Evolutionary conservation across 2,888 invertebrate species (phyloP).

Genomic region (Xanthorhoe spadicearia): DNA sequence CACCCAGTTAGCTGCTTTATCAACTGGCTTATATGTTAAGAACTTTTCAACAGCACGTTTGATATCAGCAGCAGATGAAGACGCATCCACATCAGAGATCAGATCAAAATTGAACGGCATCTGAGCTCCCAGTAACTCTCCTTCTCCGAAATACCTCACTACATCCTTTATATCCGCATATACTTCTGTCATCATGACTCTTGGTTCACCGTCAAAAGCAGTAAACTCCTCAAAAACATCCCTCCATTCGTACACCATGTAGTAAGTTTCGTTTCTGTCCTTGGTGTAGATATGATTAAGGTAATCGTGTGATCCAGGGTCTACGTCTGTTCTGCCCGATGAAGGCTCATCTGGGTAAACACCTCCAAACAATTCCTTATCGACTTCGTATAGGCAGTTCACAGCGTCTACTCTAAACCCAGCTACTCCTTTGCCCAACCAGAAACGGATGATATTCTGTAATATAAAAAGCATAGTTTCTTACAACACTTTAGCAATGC

Average conservation of each 20-base stretch:
- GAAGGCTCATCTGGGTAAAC: constrained; percentile 83
- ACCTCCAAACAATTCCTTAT: constrained; percentile 73
- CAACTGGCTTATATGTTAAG: constrained; percentile 86
- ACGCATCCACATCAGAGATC: constrained; percentile 84
- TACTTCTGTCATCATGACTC: constrained; percentile 91
- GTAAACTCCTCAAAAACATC: constrained; percentile 85
- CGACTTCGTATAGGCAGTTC: constrained; percentile 86
- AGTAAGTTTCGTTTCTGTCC: constrained; percentile 85
- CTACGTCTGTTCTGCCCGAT: constrained; percentile 70
- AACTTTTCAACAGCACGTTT: constrained; percentile 87
- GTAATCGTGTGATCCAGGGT: constrained; percentile 82
- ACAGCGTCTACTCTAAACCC: constrained; percentile 95
- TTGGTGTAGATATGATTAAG: constrained; percentile 87
- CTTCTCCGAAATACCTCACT: constrained; percentile 87
- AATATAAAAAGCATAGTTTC: constrained; percentile 42
- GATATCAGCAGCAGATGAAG: constrained; percentile 86
- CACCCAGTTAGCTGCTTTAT: constrained; percentile 90
- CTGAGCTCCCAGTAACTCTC: constrained; percentile 86
- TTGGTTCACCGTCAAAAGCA: constrained; percentile 70
- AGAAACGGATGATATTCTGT: constrained; percentile 88
- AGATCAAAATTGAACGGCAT: constrained; percentile 92
- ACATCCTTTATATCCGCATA: constrained; percentile 86
- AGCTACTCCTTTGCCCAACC: constrained; percentile 93
- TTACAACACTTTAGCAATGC: not conserved
- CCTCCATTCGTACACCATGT: constrained; percentile 88